Conservation (phyloP, 1,140 invertebrate genomes). For the Sycobia sp. region DNA sequence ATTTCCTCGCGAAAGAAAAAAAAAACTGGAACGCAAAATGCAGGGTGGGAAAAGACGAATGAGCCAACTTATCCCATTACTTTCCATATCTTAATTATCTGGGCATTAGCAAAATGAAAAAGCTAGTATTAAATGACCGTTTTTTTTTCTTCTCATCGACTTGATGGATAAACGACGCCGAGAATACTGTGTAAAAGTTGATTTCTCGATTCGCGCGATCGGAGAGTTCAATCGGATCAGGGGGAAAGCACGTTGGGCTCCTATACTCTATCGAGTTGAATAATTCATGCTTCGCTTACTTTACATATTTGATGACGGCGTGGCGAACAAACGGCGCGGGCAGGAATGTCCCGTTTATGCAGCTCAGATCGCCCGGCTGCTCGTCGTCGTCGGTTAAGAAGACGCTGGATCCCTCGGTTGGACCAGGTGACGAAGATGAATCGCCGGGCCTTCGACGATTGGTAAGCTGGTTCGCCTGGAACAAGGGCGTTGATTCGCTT, state of each 20-base stretch:
- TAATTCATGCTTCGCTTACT: slow-evolving; percentile 51
- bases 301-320: slow-evolving; percentile 61
- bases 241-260: no score
- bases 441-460: not conserved
- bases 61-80: slow-evolving; percentile 22
- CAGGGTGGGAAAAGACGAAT: no score
- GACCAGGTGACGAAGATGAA: no score
- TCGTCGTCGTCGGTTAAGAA: slow-evolving; percentile 29
- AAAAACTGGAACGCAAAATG: no score
- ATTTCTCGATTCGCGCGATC: no score
- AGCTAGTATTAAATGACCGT: slow-evolving; percentile 6
- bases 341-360: slow-evolving; percentile 58
- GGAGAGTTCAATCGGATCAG: no score
- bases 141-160: no score
- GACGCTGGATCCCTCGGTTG: slow-evolving; percentile 1
- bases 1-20: slow-evolving; percentile 17
- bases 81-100: slow-evolving; percentile 23
- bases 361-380: slow-evolving; percentile 54
- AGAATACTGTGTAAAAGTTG: no score
- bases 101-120: not conserved
- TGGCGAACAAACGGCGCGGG: slow-evolving; percentile 54
- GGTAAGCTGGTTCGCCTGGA: not conserved
- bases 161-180: no score
- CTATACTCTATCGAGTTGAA: slow-evolving; percentile 39
- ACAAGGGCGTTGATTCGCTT: no score